Evolutionary conservation across 2,113 vertebrate species (phyloP).

Genomic region (Puntigrus tetrazona): DNA sequence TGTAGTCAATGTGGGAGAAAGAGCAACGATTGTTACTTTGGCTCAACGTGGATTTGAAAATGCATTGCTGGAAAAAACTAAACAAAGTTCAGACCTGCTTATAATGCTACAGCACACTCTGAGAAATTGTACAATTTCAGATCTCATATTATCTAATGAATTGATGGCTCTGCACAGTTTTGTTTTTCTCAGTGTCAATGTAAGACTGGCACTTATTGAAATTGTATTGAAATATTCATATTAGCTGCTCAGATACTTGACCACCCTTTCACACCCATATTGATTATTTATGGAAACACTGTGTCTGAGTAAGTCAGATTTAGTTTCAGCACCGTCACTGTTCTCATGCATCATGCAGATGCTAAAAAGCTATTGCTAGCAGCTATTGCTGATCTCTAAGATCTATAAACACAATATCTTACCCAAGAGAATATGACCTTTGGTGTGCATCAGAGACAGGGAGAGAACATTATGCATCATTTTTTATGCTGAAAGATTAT

Average conservation of each 20-base stretch:
- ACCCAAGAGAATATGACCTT: constrained; percentile 92
- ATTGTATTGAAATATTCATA: not conserved
- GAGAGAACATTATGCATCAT: constrained; percentile 56
- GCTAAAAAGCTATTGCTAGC: not conserved
- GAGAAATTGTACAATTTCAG: not conserved
- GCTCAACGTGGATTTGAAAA: not conserved
- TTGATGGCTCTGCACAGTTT: not conserved
- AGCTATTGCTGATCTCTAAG: not conserved
- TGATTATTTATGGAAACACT: constrained; percentile 23
- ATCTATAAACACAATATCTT: constrained; percentile 70
- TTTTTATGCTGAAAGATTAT: constrained; percentile 18
- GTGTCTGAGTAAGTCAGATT: constrained; percentile 13
- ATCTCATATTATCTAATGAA: not conserved
- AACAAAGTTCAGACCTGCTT: not conserved
- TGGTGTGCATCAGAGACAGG: constrained; percentile 73
- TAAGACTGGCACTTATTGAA: not conserved
- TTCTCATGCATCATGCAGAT: constrained; percentile 37
- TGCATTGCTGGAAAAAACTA: not conserved
- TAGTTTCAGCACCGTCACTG: constrained; percentile 20
- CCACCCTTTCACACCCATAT: not conserved
- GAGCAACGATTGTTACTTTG: not conserved
- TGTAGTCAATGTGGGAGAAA: not conserved
- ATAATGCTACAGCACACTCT: not conserved
- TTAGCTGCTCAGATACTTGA: not conserved
- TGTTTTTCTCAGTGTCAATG: not conserved